phyloP scores from a whole-genome alignment of 2,888 invertebrate species.

The Teleiodes luculella region DNA sequence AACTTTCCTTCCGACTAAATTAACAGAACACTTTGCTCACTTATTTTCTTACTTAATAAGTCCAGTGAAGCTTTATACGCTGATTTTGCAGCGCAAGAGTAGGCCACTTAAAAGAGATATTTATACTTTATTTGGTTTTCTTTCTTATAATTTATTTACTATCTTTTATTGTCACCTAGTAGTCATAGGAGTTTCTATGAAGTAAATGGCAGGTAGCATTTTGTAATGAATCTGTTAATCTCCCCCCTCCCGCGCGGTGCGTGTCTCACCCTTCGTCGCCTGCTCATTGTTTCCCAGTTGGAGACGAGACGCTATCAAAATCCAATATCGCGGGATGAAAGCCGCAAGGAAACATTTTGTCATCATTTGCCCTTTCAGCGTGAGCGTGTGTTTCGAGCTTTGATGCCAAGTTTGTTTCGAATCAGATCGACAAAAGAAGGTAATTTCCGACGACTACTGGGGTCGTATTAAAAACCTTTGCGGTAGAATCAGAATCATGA shows the following conservation, averaged over 20 bases:
- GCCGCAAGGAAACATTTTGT: constrained; percentile 32
- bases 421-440: constrained; percentile 30
- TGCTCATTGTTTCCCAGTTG: neutral
- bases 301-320: constrained; percentile 33
- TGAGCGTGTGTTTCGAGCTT: constrained; percentile 12
- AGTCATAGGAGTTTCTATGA: no score
- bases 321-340: constrained; percentile 37
- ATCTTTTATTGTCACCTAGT: no score
- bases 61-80: no score
- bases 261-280: neutral
- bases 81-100: no score
- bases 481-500: constrained; percentile 2
- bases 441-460: constrained; percentile 40
- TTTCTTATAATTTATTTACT: no score
- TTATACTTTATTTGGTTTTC: no score
- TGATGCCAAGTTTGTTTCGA: neutral
- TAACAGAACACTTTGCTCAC: no score
- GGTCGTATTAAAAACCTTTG: constrained; percentile 37
- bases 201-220: neutral
- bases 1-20: no score
- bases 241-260: neutral
- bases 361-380: constrained; percentile 36
- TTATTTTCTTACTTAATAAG: no score
- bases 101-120: no score
- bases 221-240: neutral